phyloP scores from a whole-genome alignment of 2,888 invertebrate species.

The Idaea aversata region DNA sequence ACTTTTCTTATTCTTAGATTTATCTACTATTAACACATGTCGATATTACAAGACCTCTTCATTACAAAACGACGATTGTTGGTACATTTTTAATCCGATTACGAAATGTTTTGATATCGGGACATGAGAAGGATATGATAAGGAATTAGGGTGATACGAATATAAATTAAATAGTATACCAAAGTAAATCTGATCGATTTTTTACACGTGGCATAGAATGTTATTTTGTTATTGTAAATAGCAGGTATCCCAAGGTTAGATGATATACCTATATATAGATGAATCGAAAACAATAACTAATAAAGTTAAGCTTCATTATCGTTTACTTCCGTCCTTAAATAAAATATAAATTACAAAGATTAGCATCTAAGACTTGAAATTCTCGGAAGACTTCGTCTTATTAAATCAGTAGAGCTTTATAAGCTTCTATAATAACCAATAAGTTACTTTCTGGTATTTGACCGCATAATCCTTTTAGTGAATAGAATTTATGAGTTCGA shows the following conservation, averaged over 20 bases:
- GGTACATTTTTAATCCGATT: constrained; percentile 7
- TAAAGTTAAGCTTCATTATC: neutral
- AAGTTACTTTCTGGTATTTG: neutral
- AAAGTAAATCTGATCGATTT: neutral
- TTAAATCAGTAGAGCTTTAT: neutral
- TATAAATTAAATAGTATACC: neutral
- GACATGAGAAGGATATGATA: constrained; percentile 25
- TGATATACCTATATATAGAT: neutral
- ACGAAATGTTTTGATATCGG: too few species aligned
- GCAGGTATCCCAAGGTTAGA: neutral
- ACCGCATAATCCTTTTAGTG: constrained; percentile 3
- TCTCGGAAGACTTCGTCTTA: neutral
- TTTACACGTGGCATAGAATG: neutral
- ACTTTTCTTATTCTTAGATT: too few species aligned
- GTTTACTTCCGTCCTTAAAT: neutral
- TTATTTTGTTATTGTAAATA: neutral
- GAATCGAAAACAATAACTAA: neutral
- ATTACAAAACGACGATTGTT: neutral
- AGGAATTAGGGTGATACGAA: constrained; percentile 34
- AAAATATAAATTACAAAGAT: constrained; percentile 15
- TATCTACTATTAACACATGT: too few species aligned
- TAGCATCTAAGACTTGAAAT: constrained; percentile 36
- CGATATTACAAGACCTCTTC: neutral
- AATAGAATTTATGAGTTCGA: constrained; percentile 6
- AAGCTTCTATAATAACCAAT: neutral